Percentiles rank a stretch among this genome's conserved stretches.
Conservation (phyloP, 2,888 invertebrate species). For the Hoplodrina blanda region DNA sequence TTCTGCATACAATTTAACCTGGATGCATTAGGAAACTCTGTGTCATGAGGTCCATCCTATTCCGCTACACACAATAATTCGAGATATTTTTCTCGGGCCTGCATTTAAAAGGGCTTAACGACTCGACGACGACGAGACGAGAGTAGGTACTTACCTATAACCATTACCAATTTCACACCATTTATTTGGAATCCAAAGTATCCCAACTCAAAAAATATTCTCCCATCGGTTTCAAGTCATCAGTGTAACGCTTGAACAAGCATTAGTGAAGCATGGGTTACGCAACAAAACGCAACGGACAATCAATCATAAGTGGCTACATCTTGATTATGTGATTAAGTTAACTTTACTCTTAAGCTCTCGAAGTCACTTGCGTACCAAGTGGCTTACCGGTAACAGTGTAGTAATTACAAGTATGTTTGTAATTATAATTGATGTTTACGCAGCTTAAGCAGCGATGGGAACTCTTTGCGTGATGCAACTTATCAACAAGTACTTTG, state of each 20-base stretch:
- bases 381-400: conserved; percentile 53
- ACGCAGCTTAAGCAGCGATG: conserved; percentile 44
- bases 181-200: conserved; percentile 29
- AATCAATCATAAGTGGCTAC: conserved; percentile 78
- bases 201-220: conserved; percentile 23
- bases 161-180: conserved; percentile 44
- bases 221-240: conserved; percentile 53
- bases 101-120: conserved; percentile 9
- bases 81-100: background rate
- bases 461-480: conserved; percentile 49
- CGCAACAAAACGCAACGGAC: conserved; percentile 69
- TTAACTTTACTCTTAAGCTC: conserved; percentile 67
- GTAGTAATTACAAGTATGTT: conserved; percentile 61
- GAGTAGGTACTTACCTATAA: conserved; percentile 33
- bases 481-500: conserved; percentile 25
- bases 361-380: conserved; percentile 52
- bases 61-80: background rate
- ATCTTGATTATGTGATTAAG: conserved; percentile 85
- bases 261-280: conserved; percentile 73
- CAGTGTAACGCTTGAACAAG: conserved; percentile 54
- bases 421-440: conserved; percentile 67
- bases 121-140: conserved; percentile 1
- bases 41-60: too few species aligned
- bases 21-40: too few species aligned
- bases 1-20: too few species aligned